Percentiles rank a stretch among this genome's conserved stretches.
Conservation (phyloP, 1,140 invertebrate species). For the Ctenoplectra terminalis region DNA sequence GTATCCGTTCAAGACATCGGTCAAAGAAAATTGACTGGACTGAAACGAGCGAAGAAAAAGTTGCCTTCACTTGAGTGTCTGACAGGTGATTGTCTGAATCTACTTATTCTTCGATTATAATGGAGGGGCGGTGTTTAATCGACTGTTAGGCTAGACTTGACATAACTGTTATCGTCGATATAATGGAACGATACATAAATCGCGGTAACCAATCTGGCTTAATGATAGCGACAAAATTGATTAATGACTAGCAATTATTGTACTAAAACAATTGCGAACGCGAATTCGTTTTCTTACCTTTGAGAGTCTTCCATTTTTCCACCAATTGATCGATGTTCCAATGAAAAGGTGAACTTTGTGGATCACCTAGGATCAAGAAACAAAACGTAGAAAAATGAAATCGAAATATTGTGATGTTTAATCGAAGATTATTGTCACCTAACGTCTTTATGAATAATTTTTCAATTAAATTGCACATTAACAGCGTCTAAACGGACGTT, state of each 20-base stretch:
- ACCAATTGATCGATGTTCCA: conserved; percentile 4
- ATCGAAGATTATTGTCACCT: background rate
- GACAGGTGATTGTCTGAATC: background rate
- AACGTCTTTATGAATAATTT: background rate
- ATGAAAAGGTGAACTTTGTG: conserved; percentile 9
- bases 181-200: background rate
- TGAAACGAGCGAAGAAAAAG: background rate
- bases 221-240: background rate
- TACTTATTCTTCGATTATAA: background rate
- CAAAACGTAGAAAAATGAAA: background rate
- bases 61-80: background rate
- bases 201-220: background rate
- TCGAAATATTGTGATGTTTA: background rate
- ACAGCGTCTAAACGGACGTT: background rate
- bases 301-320: conserved; percentile 71
- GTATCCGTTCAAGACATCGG: too few relatives aligned
- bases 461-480: background rate
- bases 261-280: too few relatives aligned
- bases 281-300: conserved; percentile 56
- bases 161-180: background rate
- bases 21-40: background rate
- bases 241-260: background rate
- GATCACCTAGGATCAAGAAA: conserved; percentile 72
- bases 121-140: background rate
- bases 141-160: background rate